Percentiles rank a stretch among this genome's conserved stretches.
Conservation (phyloP, 2,113 vertebrate genomes). For the Archocentrus centrarchus region DNA sequence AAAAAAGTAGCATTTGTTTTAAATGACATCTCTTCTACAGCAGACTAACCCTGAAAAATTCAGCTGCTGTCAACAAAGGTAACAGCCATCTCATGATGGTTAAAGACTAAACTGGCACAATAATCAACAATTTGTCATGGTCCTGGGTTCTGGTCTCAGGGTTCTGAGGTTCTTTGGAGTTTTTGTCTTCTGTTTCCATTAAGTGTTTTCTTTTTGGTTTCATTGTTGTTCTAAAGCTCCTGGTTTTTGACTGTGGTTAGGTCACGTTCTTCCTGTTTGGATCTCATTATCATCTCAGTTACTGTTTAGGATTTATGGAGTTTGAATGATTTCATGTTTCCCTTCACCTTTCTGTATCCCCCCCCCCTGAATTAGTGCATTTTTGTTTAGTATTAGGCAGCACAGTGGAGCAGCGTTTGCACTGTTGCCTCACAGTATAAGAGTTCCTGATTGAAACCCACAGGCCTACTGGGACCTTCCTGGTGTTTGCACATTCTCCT, state of each 20-base stretch:
- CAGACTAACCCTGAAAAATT: background rate
- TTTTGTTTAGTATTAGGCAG: too few species aligned
- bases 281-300: background rate
- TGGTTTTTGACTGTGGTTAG: background rate
- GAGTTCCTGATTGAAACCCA: too few species aligned
- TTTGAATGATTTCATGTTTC: too few species aligned
- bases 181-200: background rate
- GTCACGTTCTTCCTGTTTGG: background rate
- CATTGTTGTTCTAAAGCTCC: background rate
- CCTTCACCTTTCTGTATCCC: too few species aligned
- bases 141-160: too few species aligned
- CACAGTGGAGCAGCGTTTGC: too few species aligned
- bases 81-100: background rate
- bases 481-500: background rate
- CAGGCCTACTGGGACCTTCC: background rate
- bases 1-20: background rate
- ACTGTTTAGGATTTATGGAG: accelerated
- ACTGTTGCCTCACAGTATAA: too few species aligned
- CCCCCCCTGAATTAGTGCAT: too few species aligned
- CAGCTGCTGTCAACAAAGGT: background rate
- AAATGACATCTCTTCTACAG: background rate
- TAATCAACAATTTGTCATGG: background rate
- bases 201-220: background rate
- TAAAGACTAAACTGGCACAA: background rate
- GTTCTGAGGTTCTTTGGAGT: background rate